A percentile compares a stretch with the other conserved stretches of the same genome.
Evolutionary conservation across 92 coral and sea anemone genomes (phyloP).

Genomic region (Porites rus): DNA sequence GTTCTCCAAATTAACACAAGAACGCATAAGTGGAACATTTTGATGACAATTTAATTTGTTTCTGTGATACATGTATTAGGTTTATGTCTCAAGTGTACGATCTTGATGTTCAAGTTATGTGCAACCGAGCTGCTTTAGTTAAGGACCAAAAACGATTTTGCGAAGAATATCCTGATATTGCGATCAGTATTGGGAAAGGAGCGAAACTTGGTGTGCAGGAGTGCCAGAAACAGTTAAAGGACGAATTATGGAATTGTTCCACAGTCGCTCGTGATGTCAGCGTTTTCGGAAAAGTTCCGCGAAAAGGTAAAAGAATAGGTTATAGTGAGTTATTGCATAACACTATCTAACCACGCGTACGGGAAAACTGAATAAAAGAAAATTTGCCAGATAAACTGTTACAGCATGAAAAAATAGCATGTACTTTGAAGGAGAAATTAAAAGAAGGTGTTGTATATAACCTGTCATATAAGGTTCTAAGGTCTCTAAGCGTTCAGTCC

Average conservation of each 20-base stretch:
- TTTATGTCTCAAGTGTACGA: constrained; percentile 92
- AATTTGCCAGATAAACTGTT: too few relatives aligned
- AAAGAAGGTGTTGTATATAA: too few relatives aligned
- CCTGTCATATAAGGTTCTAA: too few relatives aligned
- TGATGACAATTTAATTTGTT: background rate
- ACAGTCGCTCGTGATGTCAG: constrained; percentile 82
- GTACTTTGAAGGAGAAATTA: too few relatives aligned
- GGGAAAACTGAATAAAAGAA: too few relatives aligned
- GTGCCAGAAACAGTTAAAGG: constrained; percentile 86
- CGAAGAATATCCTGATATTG: constrained; percentile 92
- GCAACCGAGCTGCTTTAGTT: constrained; percentile 85
- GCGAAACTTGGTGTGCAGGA: constrained; percentile 87
- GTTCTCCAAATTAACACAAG: background rate
- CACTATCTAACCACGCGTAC: too few relatives aligned
- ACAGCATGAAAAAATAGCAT: too few relatives aligned
- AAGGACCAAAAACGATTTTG: constrained; percentile 84
- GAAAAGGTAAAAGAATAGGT: constrained; percentile 63
- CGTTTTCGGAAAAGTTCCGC: constrained; percentile 92
- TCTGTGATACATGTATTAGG: constrained; percentile 39
- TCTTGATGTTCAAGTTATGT: constrained; percentile 92
- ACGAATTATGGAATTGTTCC: constrained; percentile 97
- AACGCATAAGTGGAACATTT: background rate
- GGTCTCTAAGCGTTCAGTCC: too few relatives aligned
- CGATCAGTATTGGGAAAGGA: constrained; percentile 93
- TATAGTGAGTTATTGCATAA: too few relatives aligned